These are phyloP conservation scores for Cromileptes altivelis DNA, from an alignment of 2,113 vertebrate genomes.

Conservation along the genomic window DNA sequence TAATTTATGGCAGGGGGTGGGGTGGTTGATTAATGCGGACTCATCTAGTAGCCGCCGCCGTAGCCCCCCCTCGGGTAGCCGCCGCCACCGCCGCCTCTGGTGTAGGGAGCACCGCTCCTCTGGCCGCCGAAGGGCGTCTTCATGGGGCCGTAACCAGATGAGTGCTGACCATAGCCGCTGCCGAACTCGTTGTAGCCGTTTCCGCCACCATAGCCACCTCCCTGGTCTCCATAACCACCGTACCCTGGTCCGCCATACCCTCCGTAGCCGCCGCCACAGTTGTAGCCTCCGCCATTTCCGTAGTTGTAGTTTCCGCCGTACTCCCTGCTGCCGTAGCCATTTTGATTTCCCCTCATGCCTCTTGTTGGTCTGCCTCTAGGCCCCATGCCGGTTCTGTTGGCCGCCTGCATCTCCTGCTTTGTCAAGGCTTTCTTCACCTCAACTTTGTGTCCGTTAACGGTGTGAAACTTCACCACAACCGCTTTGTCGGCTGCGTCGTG, in stretches of 20 bases:
- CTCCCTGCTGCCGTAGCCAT: conserved; percentile 80
- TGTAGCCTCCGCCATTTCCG: conserved; percentile 78
- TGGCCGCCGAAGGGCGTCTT: conserved; percentile 88
- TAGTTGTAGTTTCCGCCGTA: conserved; percentile 79
- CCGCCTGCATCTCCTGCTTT: conserved; percentile 88
- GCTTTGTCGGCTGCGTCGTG: conserved; percentile 96
- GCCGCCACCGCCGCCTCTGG: conserved; percentile 86
- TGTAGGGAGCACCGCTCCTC: conserved; percentile 90
- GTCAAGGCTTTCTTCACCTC: conserved; percentile 96
- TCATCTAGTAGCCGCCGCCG: conserved; percentile 68
- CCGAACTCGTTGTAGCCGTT: conserved; percentile 95
- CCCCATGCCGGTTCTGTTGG: conserved; percentile 82
- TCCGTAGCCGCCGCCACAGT: conserved; percentile 78
- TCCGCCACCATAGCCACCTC: conserved; percentile 83
- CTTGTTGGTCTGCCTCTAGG: conserved; percentile 75
- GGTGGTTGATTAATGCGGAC: conserved; percentile 7
- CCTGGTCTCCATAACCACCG: conserved; percentile 76
- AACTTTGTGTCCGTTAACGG: conserved; percentile 92
- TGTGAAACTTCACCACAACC: conserved; percentile 94
- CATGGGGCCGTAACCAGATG: conserved; percentile 93
- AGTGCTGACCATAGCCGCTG: conserved; percentile 90
- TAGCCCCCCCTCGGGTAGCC: conserved; percentile 81
- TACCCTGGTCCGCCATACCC: conserved; percentile 84
- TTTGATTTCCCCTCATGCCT: conserved; percentile 79
- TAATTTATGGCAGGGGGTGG: conserved; percentile 35